These are phyloP conservation scores for Cerastoderma edule DNA, from an alignment of 2,888 invertebrate species.

Conservation along the genomic window DNA sequence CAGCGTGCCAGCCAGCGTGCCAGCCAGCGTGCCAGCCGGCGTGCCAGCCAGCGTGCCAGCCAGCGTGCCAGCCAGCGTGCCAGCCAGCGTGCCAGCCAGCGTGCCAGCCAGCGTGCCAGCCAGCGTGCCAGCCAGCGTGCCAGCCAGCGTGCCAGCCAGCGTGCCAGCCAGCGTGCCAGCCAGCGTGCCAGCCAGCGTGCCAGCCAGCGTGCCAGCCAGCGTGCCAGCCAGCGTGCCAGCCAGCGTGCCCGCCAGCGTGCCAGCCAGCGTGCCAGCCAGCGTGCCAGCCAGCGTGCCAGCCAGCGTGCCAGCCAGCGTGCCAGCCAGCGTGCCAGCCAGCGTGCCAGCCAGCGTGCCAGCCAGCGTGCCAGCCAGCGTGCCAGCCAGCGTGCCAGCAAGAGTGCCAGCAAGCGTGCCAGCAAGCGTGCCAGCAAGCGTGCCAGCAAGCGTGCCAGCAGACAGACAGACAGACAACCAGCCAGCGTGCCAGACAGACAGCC, in stretches of 20 bases:
- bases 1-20: slow-evolving; percentile 14
- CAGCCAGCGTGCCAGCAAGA: slow-evolving; percentile 25
- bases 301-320: slow-evolving; percentile 13
- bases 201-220: slow-evolving; percentile 19
- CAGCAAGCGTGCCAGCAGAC: no score
- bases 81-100: slow-evolving; percentile 18
- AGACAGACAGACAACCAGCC: slow-evolving; percentile 13
- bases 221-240: slow-evolving; percentile 15
- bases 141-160: slow-evolving; percentile 19
- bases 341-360: slow-evolving; percentile 13
- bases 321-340: slow-evolving; percentile 18
- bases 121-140: slow-evolving; percentile 13
- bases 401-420: background rate
- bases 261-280: slow-evolving; percentile 19
- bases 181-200: slow-evolving; percentile 14
- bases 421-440: no score
- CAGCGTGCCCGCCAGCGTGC: slow-evolving; percentile 12
- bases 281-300: slow-evolving; percentile 15
- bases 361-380: slow-evolving; percentile 13
- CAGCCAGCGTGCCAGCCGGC: slow-evolving; percentile 15
- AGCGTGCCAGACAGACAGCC: slow-evolving; percentile 14
- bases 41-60: slow-evolving; percentile 13
- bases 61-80: slow-evolving; percentile 13
- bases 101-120: slow-evolving; percentile 24
- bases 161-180: slow-evolving; percentile 15